Conservation (phyloP, 2,888 invertebrate species). For the Cryptophagus acutangulus region DNA sequence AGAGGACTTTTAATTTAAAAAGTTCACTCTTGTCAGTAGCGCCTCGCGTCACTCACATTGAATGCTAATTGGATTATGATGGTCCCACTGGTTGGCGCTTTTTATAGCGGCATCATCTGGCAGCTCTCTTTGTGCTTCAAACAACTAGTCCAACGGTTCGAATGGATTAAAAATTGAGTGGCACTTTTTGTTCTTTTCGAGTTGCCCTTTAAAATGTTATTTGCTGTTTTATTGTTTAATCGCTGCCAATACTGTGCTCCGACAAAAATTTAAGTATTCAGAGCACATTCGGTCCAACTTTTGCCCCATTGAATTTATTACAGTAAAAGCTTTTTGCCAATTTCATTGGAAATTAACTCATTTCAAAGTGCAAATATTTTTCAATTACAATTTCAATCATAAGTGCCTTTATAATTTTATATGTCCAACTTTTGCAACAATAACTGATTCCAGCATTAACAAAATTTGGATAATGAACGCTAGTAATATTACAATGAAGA, state of each 20-base stretch:
- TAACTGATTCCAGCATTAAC: no score
- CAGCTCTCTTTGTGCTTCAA: conserved; percentile 31
- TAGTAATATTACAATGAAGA: no score
- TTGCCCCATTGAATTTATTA: conserved; percentile 13
- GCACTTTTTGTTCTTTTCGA: conserved; percentile 33
- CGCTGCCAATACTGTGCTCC: conserved; percentile 16
- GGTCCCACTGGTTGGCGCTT: conserved; percentile 40
- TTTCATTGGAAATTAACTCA: no score
- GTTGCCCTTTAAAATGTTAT: conserved; percentile 29
- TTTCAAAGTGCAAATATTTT: no score
- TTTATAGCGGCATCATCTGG: conserved; percentile 43
- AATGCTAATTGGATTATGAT: conserved; percentile 47
- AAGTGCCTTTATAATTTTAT: no score
- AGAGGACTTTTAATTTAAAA: conserved; percentile 43
- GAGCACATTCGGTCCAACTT: conserved; percentile 12
- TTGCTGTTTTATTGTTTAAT: conserved; percentile 27
- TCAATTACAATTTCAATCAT: no score
- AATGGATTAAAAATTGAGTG: conserved; percentile 39
- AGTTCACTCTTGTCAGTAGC: conserved; percentile 38
- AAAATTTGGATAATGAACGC: no score
- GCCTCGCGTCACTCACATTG: conserved; percentile 39
- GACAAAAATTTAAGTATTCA: conserved; percentile 10
- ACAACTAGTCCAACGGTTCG: conserved; percentile 32
- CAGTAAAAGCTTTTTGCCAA: not conserved
- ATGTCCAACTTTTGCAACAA: no score